phyloP scores from a whole-genome alignment of 2,797 vertebrate species.

The Acanthornis magna region DNA sequence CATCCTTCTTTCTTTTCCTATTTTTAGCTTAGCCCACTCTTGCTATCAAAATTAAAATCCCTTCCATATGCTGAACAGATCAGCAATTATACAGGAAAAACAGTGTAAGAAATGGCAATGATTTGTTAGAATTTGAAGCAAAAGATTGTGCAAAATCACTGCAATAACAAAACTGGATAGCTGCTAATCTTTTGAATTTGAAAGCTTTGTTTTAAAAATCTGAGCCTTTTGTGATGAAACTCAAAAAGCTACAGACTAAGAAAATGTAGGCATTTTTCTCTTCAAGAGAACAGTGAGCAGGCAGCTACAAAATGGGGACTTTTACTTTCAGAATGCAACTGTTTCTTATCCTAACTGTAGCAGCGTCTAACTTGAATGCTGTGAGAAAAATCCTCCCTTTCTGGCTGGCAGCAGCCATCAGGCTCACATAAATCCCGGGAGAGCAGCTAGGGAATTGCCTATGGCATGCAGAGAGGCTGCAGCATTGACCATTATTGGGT shows the following conservation, averaged over 20 bases:
- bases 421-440: not conserved
- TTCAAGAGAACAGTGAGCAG: not conserved
- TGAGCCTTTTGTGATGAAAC: not conserved
- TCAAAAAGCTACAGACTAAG: not conserved
- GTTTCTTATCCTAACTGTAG: not conserved
- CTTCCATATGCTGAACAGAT: constrained; percentile 9
- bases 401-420: not conserved
- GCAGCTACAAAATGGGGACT: not conserved
- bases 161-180: not conserved
- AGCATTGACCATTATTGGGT: not conserved
- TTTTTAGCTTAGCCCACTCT: constrained; percentile 37
- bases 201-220: not conserved
- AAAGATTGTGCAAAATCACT: not conserved
- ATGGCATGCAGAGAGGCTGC: not conserved
- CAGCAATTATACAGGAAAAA: not conserved
- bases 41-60: not conserved
- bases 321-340: not conserved
- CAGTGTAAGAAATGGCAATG: not conserved
- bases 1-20: not conserved
- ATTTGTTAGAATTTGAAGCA: not conserved
- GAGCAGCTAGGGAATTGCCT: not conserved
- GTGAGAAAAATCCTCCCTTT: not conserved
- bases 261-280: not conserved
- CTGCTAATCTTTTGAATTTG: not conserved
- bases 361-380: not conserved